These are phyloP conservation scores for Miniopterus natalensis DNA, from an alignment of 2,113 vertebrate genomes.

Conservation along the genomic window DNA sequence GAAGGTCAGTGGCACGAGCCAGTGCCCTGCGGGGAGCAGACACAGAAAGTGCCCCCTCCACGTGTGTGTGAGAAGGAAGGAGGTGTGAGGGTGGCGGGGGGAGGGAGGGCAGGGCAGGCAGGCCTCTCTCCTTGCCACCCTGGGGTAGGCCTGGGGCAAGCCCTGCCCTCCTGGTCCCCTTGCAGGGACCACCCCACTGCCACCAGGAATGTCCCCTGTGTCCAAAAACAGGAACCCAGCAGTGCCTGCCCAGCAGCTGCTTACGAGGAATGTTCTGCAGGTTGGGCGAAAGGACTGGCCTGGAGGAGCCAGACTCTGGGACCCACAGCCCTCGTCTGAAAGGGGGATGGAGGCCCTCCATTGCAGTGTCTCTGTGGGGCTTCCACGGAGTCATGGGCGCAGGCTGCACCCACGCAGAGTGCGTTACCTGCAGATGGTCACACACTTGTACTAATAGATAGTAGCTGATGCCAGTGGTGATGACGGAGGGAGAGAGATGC, in stretches of 20 bases:
- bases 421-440: fast-evolving
- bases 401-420: background rate
- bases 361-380: background rate
- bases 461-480: fast-evolving
- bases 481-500: fast-evolving
- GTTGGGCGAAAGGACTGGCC: too few relatives aligned
- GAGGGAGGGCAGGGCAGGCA: too few relatives aligned
- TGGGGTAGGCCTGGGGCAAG: background rate
- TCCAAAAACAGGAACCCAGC: background rate
- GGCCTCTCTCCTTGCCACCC: background rate
- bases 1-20: background rate
- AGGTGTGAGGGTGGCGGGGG: too few relatives aligned
- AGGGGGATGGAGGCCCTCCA: background rate
- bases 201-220: too few relatives aligned
- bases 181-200: background rate
- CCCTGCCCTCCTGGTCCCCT: background rate
- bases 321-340: background rate
- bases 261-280: fast-evolving
- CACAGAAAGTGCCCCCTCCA: background rate
- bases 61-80: background rate
- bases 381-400: background rate
- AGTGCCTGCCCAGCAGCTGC: background rate
- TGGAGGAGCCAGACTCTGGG: background rate
- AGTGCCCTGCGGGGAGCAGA: background rate
- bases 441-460: fast-evolving